These are phyloP conservation scores for Phrynosoma platyrhinos DNA, from an alignment of 2,113 vertebrate genomes.

Conservation along the genomic window DNA sequence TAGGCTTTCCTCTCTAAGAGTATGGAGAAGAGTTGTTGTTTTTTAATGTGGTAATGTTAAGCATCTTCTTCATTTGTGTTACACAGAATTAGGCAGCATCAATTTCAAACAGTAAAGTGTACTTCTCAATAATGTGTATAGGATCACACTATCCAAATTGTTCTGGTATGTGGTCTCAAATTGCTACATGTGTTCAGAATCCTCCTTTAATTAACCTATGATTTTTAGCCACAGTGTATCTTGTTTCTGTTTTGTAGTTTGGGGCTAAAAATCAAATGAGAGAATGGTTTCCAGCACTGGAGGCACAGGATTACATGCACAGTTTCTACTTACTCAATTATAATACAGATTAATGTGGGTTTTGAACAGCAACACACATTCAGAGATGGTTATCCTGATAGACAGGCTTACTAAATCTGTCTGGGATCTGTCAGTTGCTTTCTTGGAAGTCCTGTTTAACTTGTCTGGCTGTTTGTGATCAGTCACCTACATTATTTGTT, in stretches of 20 bases:
- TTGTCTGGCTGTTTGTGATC: constrained; percentile 2
- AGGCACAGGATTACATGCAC: constrained; percentile 17
- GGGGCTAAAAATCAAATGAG: constrained; percentile 2
- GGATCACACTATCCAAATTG: neutral
- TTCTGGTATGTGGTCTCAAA: no score
- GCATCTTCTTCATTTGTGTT: neutral
- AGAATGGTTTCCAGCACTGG: constrained; percentile 9
- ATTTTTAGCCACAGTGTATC: constrained; percentile 9
- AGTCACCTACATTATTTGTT: neutral
- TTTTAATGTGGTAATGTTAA: neutral
- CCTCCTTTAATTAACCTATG: neutral
- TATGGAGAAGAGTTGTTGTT: no score
- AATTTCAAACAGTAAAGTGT: no score
- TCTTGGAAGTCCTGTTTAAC: constrained; percentile 13
- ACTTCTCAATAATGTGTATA: neutral
- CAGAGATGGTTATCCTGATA: constrained; percentile 4
- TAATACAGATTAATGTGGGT: constrained; percentile 29
- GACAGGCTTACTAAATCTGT: constrained; percentile 3
- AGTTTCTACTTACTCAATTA: constrained; percentile 12
- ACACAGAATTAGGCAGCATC: neutral
- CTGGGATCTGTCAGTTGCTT: neutral
- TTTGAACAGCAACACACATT: constrained; percentile 7
- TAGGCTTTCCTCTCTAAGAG: no score
- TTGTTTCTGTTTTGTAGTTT: constrained; percentile 6
- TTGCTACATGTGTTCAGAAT: neutral